Evolutionary conservation across 2,888 invertebrate species (phyloP).

Genomic region (Netelia fuscicornis): DNA sequence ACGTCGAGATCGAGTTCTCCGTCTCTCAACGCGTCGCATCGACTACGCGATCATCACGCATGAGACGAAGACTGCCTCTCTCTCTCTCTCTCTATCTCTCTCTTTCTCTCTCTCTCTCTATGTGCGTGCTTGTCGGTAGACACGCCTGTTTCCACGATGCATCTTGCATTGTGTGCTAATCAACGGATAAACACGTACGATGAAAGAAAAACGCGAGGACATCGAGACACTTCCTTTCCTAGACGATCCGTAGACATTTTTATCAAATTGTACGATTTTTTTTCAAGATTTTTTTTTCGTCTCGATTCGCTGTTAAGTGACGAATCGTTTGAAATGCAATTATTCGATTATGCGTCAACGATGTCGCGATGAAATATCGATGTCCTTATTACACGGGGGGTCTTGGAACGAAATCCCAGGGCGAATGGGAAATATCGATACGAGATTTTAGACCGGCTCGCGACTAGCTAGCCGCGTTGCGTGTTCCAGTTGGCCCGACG

Average conservation of each 20-base stretch:
- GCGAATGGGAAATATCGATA: conserved; percentile 71
- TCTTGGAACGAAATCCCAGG: conserved; percentile 16
- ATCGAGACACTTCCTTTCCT: not conserved
- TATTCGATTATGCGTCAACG: not conserved
- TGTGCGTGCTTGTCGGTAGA: not conserved
- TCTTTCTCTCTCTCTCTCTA: not conserved
- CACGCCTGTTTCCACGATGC: conserved; percentile 46
- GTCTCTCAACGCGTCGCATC: no score
- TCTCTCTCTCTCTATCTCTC: not conserved
- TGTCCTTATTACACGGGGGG: not conserved
- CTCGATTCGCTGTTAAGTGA: not conserved
- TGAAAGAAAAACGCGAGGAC: not conserved
- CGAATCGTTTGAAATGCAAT: not conserved
- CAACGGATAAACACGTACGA: conserved; percentile 64
- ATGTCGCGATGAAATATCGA: not conserved
- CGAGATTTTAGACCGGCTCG: conserved; percentile 28
- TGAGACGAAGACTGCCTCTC: not conserved
- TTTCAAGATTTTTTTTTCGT: no score
- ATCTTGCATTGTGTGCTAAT: conserved; percentile 75
- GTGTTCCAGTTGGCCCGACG: conserved; percentile 76
- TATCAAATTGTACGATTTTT: no score
- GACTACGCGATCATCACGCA: no score
- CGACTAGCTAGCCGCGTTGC: conserved; percentile 71
- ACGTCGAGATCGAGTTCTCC: no score
- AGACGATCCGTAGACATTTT: no score